Base-by-base conservation (phyloP, 2,113 vertebrate species). In the Tiliqua scincoides region DNA sequence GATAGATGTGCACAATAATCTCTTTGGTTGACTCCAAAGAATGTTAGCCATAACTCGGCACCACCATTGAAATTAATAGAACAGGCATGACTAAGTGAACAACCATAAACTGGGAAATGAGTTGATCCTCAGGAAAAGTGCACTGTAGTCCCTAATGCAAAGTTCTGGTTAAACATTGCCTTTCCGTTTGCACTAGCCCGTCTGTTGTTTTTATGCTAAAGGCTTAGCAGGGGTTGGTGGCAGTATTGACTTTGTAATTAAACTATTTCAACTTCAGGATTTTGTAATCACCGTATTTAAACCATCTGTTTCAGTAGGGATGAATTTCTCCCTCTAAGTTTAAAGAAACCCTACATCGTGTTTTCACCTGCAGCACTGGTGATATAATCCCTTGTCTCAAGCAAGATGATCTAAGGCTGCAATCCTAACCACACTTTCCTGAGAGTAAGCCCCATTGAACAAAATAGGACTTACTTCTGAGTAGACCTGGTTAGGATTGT, bases 201-300 rank as follows among this genome's bases (percentile, higher is more conserved):
- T 99, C 98, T 99, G 98, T 98, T 99, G 98, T 99, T 99, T 99
- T 99, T 98, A 98, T 96, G 92, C 97, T 96, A 87, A 97, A 97
- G 98, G 93, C 96, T 96, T 92, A 89, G 96, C 96, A 96, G 97
- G 97, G 98, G 97, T 98, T 98, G 97, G 96, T 95, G 96, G 95
- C 97, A 96, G 97, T 99, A 98, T 99, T 99, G 98, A 99, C 98
- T 98, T 97, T 98, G 99, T 97, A 99, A 99, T 99, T 99, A 99
- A 99, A 99, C 98, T 98, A 98, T 99, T 98, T 99, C 98, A 98
- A 98, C 97, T 97, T 97, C 97, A 96, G 97, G 97, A 98, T 98
- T 99, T 98, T 98, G 98, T 98, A 99, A 99, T 99, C 98, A 98
- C 97, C 90, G 94, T 97, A 97, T 97, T 97, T 96, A 97, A 96